Base-by-base conservation (phyloP, 1,140 invertebrate genomes). In the Drosophila nikananu region DNA sequence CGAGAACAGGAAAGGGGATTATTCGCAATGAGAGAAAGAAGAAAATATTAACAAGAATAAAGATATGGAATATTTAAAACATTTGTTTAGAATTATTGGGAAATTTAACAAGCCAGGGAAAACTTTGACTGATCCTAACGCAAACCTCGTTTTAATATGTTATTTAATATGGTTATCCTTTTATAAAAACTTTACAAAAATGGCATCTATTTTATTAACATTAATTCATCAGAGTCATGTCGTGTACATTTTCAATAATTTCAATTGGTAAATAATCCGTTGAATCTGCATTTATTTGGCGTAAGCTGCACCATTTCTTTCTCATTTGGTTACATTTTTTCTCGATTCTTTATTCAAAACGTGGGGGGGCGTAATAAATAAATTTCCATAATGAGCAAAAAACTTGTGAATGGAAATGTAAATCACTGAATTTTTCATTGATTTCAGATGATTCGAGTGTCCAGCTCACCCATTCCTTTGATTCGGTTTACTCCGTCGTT, bases 371-470 rank as follows among this genome's bases (percentile, higher is more conserved):
- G 32, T 54, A 51, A 73, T 71, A 42, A 73, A 73, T 71, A 73
- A 52, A 73, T 73, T 72, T 60, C 37, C 54, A 35, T 73, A 61
- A 73, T 73, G 67, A 73, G 37, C 37, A 58, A 58, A 73, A 49
- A 73, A 35, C 23, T 25, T 71, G 42, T 51, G 46, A 42, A 44
- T 58, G 25, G 19, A 55, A 55, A 68, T 60, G 41, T 59, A 60
- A 51, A 73, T 51, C 67, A 61, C 21, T 51, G 54, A 52, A 73
- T 51, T 61, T 73, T 73, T 73, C 55, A 73, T 73, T 73, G 66
- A 72, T 72, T 61, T 73, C 70, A 30, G 37, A n/a, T n/a, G 55
- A 73, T 21, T 51, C 54, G 21, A 49, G 52, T 70, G 46, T 23
- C 70, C 68, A 21, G 21, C 23, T 54, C 42, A n/a, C 54, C 37